Base-by-base conservation (phyloP, 1,140 invertebrate species). In the Bombus waltoni region DNA sequence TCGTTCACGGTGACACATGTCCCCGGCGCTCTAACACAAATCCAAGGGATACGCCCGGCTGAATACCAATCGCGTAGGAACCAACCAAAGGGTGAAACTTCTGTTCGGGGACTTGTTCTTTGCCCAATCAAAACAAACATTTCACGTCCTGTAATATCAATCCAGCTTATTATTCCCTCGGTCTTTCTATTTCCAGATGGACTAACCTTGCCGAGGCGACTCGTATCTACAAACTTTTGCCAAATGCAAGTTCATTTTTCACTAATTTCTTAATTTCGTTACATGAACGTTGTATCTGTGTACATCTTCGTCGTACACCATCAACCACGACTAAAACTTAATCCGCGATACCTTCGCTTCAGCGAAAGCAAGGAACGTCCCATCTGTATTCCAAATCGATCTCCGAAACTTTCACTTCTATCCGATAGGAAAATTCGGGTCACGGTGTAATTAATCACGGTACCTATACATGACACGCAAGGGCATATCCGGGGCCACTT, bases 1-100 rank as follows among this genome's bases (percentile, higher is more conserved):
- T 93, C 92, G 92, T 93, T 89, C 89, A 81, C 89, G 87, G 93
- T 95, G 95, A 95, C 95, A 95, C 95, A 95, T 95, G 95, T 95
- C 95, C 93, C 88, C 93, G 92, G 93, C 92, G 93, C 88, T 81
- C 89, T 85, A 91, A 92, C 89, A 92, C 89, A 92, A 87, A 92
- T 93, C 88, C 87, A 79, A 89, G 87, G 87, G 90, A 86, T 85
- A 86, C 81, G 65, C 73, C 81, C 83, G 57, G 40, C 85, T 85
- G 94, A 95, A 95, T 95, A 95, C 93, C 92, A 94, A 95, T 94
- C 79, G 89, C 15, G 66, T 35, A 65, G 74, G 57, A 35, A 25
- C 81, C 65, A 40, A 9, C 57, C 66, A 68, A 87, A 80, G 82
- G 89, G 72, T 85, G 71, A 87, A 87, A 32, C 35, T 53, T 88